Evolutionary conservation across 2,888 invertebrate species (phyloP), one percentile per base, ranked within the genome.

Genomic region (Clivina fossor): DNA sequence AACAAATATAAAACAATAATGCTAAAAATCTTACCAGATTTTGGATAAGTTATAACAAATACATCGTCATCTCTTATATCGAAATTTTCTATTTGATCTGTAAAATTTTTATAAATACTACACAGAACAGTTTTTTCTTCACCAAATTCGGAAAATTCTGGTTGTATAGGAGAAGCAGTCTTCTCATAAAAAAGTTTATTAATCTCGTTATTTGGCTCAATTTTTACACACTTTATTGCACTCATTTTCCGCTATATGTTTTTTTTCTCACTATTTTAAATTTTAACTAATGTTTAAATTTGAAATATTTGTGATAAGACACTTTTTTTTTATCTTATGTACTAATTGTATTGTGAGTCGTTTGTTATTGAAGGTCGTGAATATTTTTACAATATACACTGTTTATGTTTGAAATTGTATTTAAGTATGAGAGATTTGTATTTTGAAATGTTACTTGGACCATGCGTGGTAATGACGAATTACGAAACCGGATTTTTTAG

Each of bases 11-110:
- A n/a, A n/a, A n/a, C n/a, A n/a, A n/a, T n/a, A n/a, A n/a, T n/a
- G n/a, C n/a, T n/a, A n/a, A n/a, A n/a, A n/a, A n/a, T 35, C n/a
- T 43, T 26, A 58, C 59, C 59, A 43, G 59, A 49, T 56, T 58
- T 60, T 16, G 56, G 55, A 41, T 55, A 60, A 18, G 44, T 37
- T 3, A 50, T 47, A 11, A 60, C 43, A 33, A 50, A 60, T 15
- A 60, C 22, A 47, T 60, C 59, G 3, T 46, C 47, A 49, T 56
- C 56, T 7, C 37, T 47, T 11, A 57, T 50, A 50, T 60, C 58
- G 15, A 60, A 60, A 18, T 60, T 50, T 30, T 58, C 50, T 11
- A 60, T 60, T 18, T 58, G 46, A 19, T 47, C 24, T 9, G 15
- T n/a, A 30, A 38, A 41, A 19, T 56, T 40, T 35, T 9, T n/a